phyloP scores from a whole-genome alignment of 2,888 invertebrate species.

The Metacarcinus magister region DNA sequence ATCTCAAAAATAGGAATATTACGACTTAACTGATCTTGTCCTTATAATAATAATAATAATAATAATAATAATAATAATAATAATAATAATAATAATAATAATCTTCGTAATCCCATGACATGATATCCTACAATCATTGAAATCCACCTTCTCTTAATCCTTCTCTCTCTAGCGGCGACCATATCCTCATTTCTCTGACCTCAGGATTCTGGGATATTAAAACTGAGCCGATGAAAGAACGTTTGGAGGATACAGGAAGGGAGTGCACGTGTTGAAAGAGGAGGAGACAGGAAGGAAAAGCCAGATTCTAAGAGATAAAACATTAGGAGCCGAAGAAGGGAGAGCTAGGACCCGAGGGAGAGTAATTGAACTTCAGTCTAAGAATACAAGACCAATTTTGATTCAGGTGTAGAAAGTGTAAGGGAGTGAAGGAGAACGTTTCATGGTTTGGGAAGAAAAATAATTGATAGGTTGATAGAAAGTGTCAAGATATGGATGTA shows the following conservation, averaged over 20 bases:
- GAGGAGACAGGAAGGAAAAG: neutral
- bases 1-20: too few relatives aligned
- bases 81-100: neutral
- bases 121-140: neutral
- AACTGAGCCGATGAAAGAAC: neutral
- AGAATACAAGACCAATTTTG: neutral
- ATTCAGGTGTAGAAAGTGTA: neutral
- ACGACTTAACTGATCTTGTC: too few relatives aligned
- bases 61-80: too few relatives aligned
- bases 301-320: too few relatives aligned
- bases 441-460: neutral
- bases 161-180: neutral
- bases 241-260: neutral
- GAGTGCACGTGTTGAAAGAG: neutral
- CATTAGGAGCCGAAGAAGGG: neutral
- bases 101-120: neutral
- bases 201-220: neutral
- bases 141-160: neutral
- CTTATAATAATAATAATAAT: too few relatives aligned
- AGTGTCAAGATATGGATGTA: neutral
- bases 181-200: neutral
- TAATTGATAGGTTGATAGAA: conserved; percentile 30
- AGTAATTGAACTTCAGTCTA: neutral
- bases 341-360: neutral
- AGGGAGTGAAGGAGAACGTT: neutral